Percentiles rank a stretch among this genome's conserved stretches.
Evolutionary conservation across 2,888 invertebrate genomes (phyloP).

Genomic region (Priocnemis perturbator): DNA sequence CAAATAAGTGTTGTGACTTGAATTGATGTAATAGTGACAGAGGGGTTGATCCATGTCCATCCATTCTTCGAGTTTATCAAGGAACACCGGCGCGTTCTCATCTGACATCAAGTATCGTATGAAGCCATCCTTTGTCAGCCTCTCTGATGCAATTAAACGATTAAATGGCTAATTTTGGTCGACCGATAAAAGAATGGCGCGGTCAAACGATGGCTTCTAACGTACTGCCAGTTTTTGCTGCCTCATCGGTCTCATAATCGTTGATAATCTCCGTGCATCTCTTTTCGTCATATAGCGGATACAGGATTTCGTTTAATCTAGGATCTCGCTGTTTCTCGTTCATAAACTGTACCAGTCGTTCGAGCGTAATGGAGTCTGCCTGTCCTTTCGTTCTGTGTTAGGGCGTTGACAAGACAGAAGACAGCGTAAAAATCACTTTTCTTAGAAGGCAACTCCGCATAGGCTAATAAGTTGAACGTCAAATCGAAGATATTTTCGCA

Average conservation of each 20-base stretch:
- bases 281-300: constrained; percentile 80
- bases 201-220: neutral
- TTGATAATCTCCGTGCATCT: constrained; percentile 79
- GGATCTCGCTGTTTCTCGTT: constrained; percentile 83
- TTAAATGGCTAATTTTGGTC: no score
- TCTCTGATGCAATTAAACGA: constrained; percentile 60
- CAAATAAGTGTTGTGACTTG: constrained; percentile 81
- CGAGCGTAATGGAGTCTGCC: constrained; percentile 75
- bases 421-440: no score
- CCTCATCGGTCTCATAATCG: constrained; percentile 78
- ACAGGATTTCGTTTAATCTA: constrained; percentile 82
- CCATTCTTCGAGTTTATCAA: constrained; percentile 81
- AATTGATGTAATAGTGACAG: constrained; percentile 84
- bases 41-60: constrained; percentile 84
- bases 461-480: no score
- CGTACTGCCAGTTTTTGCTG: constrained; percentile 75
- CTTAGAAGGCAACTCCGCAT: no score
- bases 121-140: constrained; percentile 80
- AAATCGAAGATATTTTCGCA: no score
- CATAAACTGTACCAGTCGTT: constrained; percentile 78
- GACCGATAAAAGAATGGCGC: constrained; percentile 1
- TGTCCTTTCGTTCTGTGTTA: constrained; percentile 76
- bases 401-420: no score
- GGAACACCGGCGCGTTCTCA: constrained; percentile 84
- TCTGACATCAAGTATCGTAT: constrained; percentile 84